Conservation (phyloP, 2,888 invertebrate species). For the Drosophila leonis region DNA sequence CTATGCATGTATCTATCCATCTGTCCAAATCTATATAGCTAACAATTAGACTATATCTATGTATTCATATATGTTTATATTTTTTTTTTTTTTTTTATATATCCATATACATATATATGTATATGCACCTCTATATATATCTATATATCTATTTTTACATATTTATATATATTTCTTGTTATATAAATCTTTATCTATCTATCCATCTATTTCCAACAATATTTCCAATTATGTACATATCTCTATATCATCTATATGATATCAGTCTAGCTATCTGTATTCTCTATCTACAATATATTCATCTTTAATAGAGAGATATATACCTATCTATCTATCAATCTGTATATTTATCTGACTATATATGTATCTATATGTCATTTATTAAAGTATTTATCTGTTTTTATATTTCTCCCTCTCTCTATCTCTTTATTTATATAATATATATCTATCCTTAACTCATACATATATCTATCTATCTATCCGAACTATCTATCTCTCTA, state of each 20-base stretch:
- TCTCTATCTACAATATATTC: neutral
- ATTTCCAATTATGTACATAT: too few species aligned
- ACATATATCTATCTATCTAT: neutral
- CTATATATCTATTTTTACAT: too few species aligned
- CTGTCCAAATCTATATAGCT: neutral
- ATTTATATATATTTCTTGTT: too few species aligned
- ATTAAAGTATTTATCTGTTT: neutral
- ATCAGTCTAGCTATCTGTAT: too few species aligned
- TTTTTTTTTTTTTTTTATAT: too few species aligned
- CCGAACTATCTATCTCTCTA: neutral
- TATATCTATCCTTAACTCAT: neutral
- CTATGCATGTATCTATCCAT: neutral
- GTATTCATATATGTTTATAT: too few species aligned
- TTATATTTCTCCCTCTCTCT: neutral
- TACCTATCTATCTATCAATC: neutral
- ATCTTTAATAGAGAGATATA: neutral
- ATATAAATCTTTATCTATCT: too few species aligned
- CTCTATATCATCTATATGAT: too few species aligned
- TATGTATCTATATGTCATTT: neutral
- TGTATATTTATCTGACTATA: neutral
- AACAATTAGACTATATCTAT: neutral
- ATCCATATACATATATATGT: too few species aligned
- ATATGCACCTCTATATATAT: too few species aligned
- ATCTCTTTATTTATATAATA: neutral
- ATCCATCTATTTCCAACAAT: too few species aligned